phyloP scores from a whole-genome alignment of 2,113 vertebrate genomes.

The Petroica traversi region DNA sequence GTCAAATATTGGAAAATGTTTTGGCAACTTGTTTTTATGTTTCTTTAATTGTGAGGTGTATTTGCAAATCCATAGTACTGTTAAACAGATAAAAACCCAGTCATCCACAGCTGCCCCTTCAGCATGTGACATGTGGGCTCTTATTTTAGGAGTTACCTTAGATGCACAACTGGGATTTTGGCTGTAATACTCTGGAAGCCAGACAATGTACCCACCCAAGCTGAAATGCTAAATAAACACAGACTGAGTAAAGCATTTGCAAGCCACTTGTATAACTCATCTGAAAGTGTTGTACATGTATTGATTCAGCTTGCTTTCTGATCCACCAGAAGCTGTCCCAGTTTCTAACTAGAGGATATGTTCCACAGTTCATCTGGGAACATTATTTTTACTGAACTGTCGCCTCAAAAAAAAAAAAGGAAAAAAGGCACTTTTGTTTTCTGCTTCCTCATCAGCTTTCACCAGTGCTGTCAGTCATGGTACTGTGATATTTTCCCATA shows the following conservation, averaged over 20 bases:
- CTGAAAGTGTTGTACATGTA: constrained; percentile 25
- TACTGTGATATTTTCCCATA: background rate
- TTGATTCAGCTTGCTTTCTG: constrained; percentile 6
- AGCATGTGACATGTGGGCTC: constrained; percentile 43
- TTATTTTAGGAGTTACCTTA: constrained; percentile 56
- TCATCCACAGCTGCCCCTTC: constrained; percentile 34
- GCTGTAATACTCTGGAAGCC: constrained; percentile 15
- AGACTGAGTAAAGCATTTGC: constrained; percentile 37
- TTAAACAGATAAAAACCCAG: constrained; percentile 29
- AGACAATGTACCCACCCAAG: constrained; percentile 62
- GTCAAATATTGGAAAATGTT: background rate
- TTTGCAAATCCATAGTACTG: background rate
- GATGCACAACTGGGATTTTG: constrained; percentile 54
- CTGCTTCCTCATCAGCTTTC: background rate
- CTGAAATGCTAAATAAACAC: constrained; percentile 57
- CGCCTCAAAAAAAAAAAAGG: background rate
- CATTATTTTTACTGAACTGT: background rate
- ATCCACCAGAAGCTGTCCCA: background rate
- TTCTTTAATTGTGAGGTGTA: background rate
- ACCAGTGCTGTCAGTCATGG: background rate
- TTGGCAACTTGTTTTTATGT: background rate
- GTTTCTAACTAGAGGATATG: background rate
- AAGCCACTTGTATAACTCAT: constrained; percentile 60
- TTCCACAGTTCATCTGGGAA: background rate
- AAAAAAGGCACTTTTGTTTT: background rate